Base-by-base conservation (phyloP, 2,797 vertebrate genomes). In the Sus cebifrons region DNA sequence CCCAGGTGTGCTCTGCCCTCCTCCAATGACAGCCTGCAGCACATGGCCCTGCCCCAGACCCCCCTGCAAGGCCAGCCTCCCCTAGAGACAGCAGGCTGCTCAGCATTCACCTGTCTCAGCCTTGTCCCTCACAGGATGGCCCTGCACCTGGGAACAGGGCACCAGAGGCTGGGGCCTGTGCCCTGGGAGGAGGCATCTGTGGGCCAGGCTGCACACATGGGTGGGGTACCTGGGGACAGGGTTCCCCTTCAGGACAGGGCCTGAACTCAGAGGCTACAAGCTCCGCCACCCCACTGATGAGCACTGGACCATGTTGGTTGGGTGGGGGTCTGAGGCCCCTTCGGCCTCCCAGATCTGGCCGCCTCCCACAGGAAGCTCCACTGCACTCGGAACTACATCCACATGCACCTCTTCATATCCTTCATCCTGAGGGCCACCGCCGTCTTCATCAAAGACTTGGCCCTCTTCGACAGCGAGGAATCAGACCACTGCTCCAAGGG, bases 351-450 rank as follows among this genome's bases (percentile, higher is more conserved):
- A 44, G 75, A 78, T 54, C 74, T n/a, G 8, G 75, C 83, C 32
- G 44, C 18, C 86, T 93, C 64, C 86, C 73, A n/a, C 97, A 99
- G 99, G 98, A 99, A 99, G 97, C 99, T 99, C 12, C 99, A 99
- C 98, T 99, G 99, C 97, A 99, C 99, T 0, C 98, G 99, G 93
- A 99, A 99, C 98, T 99, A 99, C 98, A 99, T 99, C 98, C 99
- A 99, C 97, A 99, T 99, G 98, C 99, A 99, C 94, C 99, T 99
- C 78, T 99, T 99, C 98, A 98, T 99, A 97, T 99, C 99, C 65
- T 99, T 99, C 97, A 99, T 99, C 97, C 98, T 99, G 99, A 99
- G 99, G 98, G 99, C 99, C 58, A 98, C 99, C 0, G 99, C 99
- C 0, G 99, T 99, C 94, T 99, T 99, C 98, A 97, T 99, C 93